phyloP scores from a whole-genome alignment of 1,140 invertebrate genomes.

The Varroa destructor region DNA sequence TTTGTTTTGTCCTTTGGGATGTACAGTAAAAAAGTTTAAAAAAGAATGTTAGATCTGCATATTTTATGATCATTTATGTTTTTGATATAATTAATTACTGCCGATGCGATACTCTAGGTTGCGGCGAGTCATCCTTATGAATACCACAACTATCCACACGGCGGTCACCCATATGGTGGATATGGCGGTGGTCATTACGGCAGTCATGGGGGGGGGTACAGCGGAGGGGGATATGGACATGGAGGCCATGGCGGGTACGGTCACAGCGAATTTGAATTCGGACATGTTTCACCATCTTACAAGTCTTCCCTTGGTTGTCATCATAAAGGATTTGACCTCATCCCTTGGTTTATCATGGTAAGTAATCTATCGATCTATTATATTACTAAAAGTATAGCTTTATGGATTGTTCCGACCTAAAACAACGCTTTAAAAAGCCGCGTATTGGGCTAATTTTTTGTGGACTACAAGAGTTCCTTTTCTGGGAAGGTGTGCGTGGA shows the following conservation, averaged over 20 bases:
- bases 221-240: neutral
- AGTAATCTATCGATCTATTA: no score
- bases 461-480: no score
- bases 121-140: conserved; percentile 14
- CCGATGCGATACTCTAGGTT: neutral
- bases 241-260: conserved; percentile 12
- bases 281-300: conserved; percentile 10
- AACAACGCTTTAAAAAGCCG: no score
- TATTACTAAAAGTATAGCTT: no score
- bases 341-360: conserved; percentile 16
- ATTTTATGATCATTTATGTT: no score
- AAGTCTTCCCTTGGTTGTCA: conserved; percentile 12
- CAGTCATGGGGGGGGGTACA: neutral
- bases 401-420: no score
- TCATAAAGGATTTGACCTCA: conserved; percentile 18
- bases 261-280: conserved; percentile 20
- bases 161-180: neutral
- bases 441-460: no score
- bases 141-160: conserved; percentile 20
- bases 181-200: neutral
- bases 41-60: no score
- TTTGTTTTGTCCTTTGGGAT: no score
- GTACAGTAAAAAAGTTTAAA: no score
- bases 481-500: no score
- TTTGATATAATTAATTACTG: no score